Percentiles rank a stretch among this genome's conserved stretches.
These are phyloP conservation scores for Stigmatopora nigra DNA, from an alignment of 2,113 vertebrate genomes.

Conservation along the genomic window DNA sequence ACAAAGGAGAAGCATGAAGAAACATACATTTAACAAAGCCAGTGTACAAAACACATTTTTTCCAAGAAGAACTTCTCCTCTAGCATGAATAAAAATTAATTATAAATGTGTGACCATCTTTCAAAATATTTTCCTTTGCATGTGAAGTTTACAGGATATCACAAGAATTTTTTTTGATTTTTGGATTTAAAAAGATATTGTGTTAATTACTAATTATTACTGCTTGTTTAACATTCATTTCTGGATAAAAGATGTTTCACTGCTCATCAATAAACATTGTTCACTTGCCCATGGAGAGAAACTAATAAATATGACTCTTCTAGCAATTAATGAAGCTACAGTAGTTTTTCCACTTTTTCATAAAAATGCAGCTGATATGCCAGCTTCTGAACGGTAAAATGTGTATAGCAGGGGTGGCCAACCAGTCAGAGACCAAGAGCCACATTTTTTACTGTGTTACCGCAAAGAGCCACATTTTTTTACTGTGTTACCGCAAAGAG, in stretches of 20 bases:
- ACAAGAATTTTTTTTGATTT: constrained; percentile 15
- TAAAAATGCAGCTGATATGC: constrained; percentile 37
- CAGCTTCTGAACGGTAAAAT: constrained; percentile 35
- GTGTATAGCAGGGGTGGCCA: too few relatives aligned
- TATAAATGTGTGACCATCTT: constrained; percentile 1
- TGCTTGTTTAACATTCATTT: constrained; percentile 14
- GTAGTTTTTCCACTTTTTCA: constrained; percentile 10
- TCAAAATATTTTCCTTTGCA: neutral
- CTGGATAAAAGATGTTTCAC: constrained; percentile 7
- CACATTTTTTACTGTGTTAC: too few relatives aligned
- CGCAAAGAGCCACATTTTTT: too few relatives aligned
- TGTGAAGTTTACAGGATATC: neutral
- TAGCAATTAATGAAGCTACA: constrained; percentile 27
- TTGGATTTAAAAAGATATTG: constrained; percentile 18
- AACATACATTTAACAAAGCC: neutral
- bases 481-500: too few relatives aligned
- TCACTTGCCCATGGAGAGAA: constrained; percentile 9
- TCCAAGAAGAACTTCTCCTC: neutral
- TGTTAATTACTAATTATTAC: constrained; percentile 27
- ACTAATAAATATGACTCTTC: constrained; percentile 10
- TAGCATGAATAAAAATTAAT: neutral
- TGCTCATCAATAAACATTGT: neutral
- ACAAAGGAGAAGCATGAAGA: neutral
- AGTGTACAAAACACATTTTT: constrained; percentile 5
- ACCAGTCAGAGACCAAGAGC: too few relatives aligned